Evolutionary conservation across 2,888 invertebrate genomes (phyloP), one percentile per base, ranked within the genome.

Genomic region (Nephrotoma guestfalica): DNA sequence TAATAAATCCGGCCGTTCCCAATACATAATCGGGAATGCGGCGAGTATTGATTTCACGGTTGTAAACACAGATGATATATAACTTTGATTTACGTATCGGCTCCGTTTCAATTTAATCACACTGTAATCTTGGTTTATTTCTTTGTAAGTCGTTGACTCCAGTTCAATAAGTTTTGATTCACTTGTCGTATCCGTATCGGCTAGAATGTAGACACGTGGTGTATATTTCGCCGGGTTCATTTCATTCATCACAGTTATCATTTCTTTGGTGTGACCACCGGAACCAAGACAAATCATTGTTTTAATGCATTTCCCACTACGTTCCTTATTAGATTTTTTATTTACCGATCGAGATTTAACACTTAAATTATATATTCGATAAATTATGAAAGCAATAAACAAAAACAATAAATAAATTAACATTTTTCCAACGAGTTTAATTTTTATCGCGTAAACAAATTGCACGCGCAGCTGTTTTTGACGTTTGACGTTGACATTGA

Each of bases 61-160:
- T 86, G 96, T 96, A 88, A 95, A 93, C 83, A 97, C 89, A 15
- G 97, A 96, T 51, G 96, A 94, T 0, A 95, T 87, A 91, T 96
- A 98, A 0, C 96, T 95, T 90, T 99, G 99, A 41, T 95, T 94
- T 13, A 99, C 98, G 91, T 95, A 94, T 88, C 99, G 93, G 90
- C 97, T 97, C 88, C 99, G 93, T 88, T 91, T 92, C n/a, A 84
- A 41, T 84, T 84, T 41, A 41, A 42, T 84, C 42, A 84, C 42
- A 4, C 2, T 41, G 4, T 84, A 84, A 41, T 84, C 42, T 6
- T 84, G 13, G 41, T 84, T 84, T 42, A 42, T 5, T 13, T 84
- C 1, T 57, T 86, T 57, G 18, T 30, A 43, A 41, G 1, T 45
- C 30, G 92, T 89, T 15, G 96, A 91, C 88, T 94, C 94, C 51